Evolutionary conservation across 2,888 invertebrate species (phyloP), one percentile per base, ranked within the genome.

Genomic region (Schrankia costaestrigalis): DNA sequence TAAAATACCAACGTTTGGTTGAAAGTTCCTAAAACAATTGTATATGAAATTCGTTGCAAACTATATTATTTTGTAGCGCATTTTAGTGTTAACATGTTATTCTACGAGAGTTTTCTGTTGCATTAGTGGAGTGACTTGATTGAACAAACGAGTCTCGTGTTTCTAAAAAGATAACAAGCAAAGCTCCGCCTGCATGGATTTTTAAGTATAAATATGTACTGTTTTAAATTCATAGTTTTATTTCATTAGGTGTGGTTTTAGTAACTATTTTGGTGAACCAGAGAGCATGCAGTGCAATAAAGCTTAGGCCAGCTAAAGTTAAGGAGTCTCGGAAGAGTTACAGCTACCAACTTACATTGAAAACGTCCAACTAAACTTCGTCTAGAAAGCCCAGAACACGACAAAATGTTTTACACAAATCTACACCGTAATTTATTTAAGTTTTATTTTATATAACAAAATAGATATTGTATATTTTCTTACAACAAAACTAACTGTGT

Each of bases 261-360:
- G n/a, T n/a, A n/a, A n/a, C n/a, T n/a, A n/a, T n/a, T n/a, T n/a
- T n/a, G n/a, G n/a, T n/a, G n/a, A n/a, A n/a, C n/a, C 27, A 34
- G 11, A 17, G 29, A 44, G 35, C 38, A 44, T 39, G 43, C 32
- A 44, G 37, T 52, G 47, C 47, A 47, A 41, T 51, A 51, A 51
- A 51, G 50, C 50, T 51, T 51, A 51, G 34, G 31, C 35, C 40
- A 43, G 37, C 33, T 41, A 39, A 51, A 51, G 35, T 47, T 47
- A 37, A 51, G 47, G 35, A 51, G 38, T 44, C 38, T 32, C 28
- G 32, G 38, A 44, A 51, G 41, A 51, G 41, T 47, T 44, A 51
- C 38, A 44, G 37, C 35, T 41, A 29, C 34, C 30, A 51, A 51
- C 35, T 51, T 46, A n/a, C 33, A 35, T 30, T 32, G 23, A 43